phyloP scores from a whole-genome alignment of 2,113 vertebrate genomes.

The Acrocephalus arundinaceus region DNA sequence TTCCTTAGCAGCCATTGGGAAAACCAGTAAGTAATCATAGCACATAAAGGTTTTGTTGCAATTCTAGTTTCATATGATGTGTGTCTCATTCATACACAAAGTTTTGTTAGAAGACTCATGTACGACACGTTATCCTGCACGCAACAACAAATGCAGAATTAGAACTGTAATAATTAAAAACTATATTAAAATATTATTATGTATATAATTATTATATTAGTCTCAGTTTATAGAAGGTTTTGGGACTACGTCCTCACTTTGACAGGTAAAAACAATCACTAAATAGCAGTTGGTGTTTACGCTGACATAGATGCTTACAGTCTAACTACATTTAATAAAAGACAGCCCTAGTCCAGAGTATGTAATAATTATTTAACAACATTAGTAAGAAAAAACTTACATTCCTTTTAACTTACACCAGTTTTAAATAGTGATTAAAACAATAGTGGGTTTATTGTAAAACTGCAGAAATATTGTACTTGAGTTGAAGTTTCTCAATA shows the following conservation, averaged over 20 bases:
- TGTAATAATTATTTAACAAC: not conserved
- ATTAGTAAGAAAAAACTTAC: not conserved
- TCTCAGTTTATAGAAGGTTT: not conserved
- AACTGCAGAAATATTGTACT: not conserved
- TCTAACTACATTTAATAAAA: not conserved
- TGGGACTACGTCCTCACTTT: not conserved
- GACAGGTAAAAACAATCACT: not conserved
- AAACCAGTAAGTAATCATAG: not conserved
- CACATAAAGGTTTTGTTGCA: not conserved
- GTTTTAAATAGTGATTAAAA: not conserved
- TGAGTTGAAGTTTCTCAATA: not conserved
- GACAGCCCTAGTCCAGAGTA: not conserved
- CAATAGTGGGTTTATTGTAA: fast-evolving
- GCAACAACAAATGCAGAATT: not conserved
- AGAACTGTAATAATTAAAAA: not conserved
- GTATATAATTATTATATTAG: not conserved
- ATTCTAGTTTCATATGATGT: not conserved
- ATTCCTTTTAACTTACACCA: not conserved
- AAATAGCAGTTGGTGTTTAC: not conserved
- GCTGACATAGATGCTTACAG: not conserved
- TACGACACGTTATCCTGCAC: fast-evolving
- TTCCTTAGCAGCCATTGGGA: not conserved
- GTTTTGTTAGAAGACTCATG: not conserved
- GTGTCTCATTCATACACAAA: not conserved
- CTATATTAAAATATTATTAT: not conserved